Base-by-base conservation (phyloP, 2,113 vertebrate species). In the Phodopus roborovskii region DNA sequence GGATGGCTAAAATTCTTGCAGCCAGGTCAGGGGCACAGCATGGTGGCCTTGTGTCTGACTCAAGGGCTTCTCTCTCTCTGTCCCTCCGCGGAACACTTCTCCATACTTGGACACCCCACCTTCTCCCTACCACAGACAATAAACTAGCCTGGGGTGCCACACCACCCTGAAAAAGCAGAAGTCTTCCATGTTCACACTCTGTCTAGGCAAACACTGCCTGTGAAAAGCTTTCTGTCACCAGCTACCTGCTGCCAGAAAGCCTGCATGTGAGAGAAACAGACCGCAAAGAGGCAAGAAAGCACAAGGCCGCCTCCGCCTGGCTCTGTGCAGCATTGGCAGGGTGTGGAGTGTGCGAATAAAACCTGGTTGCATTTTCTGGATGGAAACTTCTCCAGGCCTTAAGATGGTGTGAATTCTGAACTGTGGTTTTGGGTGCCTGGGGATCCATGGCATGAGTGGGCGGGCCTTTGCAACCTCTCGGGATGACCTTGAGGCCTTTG, bases 301-400 rank as follows among this genome's bases (percentile, higher is more conserved):
- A 3, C 0, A 19, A 42, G 6, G 12, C 10, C 0, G 0, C 30
- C 58, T 22, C 1, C 1, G 42, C 22, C n/a, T 0, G 33, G 64
- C 70, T 86, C 26, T 16, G 30, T 11, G 6, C 5, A 28, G 22
- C 8, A 15, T 22, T 83, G 81, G 39, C 17, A 10, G 0, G 20
- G 11, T n/a, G 10, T 17, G 36, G 26, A 10, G 3, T 1, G 0
- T n/a, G n/a, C n/a, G 24, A 48, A 56, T 33, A 9, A 36, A 50
- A 42, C 16, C 19, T 3, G 4, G 68, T 42, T 26, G 26, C 0
- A 7, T 2, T 85, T 62, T 60, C 85, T 26, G 22, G 0, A 8
- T n/a, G 62, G 60, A 77, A 71, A 28, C 7, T 5, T 12, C 33
- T 19, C 45, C 1, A 0, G 1, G 5, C 2, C 17, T 36, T 19